These are phyloP conservation scores for Cephonodes hylas DNA, from an alignment of 2,888 invertebrate species.

Conservation along the genomic window DNA sequence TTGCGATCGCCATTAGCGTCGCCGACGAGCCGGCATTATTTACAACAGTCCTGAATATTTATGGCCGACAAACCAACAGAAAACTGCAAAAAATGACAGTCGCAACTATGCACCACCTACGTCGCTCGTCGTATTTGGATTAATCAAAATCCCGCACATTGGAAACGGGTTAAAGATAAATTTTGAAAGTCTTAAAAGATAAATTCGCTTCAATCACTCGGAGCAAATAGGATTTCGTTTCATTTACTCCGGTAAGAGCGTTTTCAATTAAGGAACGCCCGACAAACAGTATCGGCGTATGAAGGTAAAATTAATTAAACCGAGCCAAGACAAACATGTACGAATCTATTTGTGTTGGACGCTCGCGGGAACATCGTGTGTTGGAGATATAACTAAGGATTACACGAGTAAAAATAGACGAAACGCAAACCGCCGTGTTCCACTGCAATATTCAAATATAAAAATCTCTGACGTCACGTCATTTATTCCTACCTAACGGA, in stretches of 20 bases:
- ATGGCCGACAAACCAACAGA: conserved; percentile 66
- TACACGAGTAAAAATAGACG: conserved; percentile 26
- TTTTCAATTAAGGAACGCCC: conserved; percentile 79
- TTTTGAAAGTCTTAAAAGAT: conserved; percentile 77
- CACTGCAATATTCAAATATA: background rate
- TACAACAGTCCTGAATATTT: conserved; percentile 64
- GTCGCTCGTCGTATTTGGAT: background rate
- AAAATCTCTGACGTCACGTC: background rate
- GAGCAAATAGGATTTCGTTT: conserved; percentile 79
- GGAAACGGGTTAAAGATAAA: conserved; percentile 65
- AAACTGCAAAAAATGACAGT: conserved; percentile 69
- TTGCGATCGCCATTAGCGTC: conserved; percentile 62
- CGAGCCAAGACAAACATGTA: conserved; percentile 78
- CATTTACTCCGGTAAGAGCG: conserved; percentile 77
- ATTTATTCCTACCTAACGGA: background rate
- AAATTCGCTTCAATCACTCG: conserved; percentile 78
- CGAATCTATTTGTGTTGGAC: conserved; percentile 74
- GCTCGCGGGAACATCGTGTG: conserved; percentile 46
- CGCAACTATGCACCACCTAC: conserved; percentile 48
- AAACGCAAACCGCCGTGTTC: background rate
- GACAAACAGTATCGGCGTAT: conserved; percentile 80
- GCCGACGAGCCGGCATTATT: conserved; percentile 56
- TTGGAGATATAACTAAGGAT: conserved; percentile 38
- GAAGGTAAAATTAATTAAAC: conserved; percentile 81
- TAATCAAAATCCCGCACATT: conserved; percentile 5